Evolutionary conservation across 2,113 vertebrate species (phyloP).

Genomic region (Siphamia tubifer): DNA sequence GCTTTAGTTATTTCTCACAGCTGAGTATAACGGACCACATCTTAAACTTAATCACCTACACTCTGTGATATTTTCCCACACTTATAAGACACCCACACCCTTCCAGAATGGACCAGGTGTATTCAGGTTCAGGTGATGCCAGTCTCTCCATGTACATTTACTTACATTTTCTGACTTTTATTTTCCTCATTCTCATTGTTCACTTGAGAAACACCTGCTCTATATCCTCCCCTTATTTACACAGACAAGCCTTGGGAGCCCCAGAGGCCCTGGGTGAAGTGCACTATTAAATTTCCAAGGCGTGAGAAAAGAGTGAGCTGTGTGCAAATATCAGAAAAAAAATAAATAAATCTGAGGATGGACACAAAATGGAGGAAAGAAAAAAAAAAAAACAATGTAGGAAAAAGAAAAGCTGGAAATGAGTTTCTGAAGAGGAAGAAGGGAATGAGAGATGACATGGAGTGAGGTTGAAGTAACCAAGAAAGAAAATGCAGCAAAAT

Average conservation of each 20-base stretch:
- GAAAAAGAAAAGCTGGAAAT: neutral
- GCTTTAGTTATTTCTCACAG: conserved; percentile 40
- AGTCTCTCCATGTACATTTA: neutral
- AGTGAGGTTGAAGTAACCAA: neutral
- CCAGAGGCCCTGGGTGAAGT: neutral
- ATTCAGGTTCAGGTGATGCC: neutral
- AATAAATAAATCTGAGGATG: too few relatives aligned
- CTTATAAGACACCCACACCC: neutral
- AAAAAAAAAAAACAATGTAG: neutral
- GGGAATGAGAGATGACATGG: neutral
- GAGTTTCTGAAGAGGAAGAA: neutral
- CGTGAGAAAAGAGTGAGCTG: neutral
- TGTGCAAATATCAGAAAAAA: neutral
- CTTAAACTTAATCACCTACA: conserved; percentile 45
- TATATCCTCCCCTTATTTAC: neutral
- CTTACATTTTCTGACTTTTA: neutral
- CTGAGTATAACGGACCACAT: conserved; percentile 27
- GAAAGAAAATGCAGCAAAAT: neutral
- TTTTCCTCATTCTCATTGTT: neutral
- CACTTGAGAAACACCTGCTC: neutral
- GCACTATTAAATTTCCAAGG: neutral
- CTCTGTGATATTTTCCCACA: conserved; percentile 32
- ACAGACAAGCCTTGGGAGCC: neutral
- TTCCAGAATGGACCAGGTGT: neutral
- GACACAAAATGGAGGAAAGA: neutral